Conservation (phyloP, 1,140 invertebrate genomes). For the Camponotus vicinus region DNA sequence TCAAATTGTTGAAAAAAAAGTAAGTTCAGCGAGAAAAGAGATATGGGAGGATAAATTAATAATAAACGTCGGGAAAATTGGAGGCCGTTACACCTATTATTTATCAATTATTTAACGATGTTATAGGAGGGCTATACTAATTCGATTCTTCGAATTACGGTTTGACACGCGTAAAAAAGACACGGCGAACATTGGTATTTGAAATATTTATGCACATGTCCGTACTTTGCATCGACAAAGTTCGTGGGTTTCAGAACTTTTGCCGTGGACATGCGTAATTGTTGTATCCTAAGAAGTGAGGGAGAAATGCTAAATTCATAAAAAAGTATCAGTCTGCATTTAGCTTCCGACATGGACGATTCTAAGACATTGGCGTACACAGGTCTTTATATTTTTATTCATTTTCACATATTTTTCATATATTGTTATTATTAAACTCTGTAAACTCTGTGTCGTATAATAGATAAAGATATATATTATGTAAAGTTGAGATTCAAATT, state of each 20-base stretch:
- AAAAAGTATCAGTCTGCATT: slow-evolving; percentile 44
- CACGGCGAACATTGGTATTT: slow-evolving; percentile 1
- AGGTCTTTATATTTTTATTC: slow-evolving; percentile 20
- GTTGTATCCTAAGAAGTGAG: not conserved
- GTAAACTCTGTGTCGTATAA: not conserved
- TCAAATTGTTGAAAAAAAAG: slow-evolving; percentile 34
- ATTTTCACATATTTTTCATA: not conserved
- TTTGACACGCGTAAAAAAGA: not conserved
- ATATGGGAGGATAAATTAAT: slow-evolving; percentile 9
- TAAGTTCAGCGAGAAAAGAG: not conserved
- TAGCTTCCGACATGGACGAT: slow-evolving; percentile 9
- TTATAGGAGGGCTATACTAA: not conserved
- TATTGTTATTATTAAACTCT: not conserved
- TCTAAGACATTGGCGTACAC: slow-evolving; percentile 7
- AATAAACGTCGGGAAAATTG: slow-evolving; percentile 8
- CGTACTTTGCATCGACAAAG: slow-evolving; percentile 8
- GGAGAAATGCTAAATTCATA: slow-evolving; percentile 19
- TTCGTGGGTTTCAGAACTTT: slow-evolving; percentile 30
- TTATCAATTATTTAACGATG: slow-evolving; percentile 26
- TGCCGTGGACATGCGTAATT: slow-evolving; percentile 50
- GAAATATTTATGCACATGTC: slow-evolving; percentile 37
- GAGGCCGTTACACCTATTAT: slow-evolving; percentile 26
- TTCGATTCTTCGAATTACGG: slow-evolving; percentile 18
- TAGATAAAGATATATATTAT: not conserved
- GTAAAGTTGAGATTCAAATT: not conserved